Percentiles rank a stretch among this genome's conserved stretches.
Evolutionary conservation across 2,797 vertebrate genomes (phyloP).

Genomic region (Pipistrellus pygmaeus): DNA sequence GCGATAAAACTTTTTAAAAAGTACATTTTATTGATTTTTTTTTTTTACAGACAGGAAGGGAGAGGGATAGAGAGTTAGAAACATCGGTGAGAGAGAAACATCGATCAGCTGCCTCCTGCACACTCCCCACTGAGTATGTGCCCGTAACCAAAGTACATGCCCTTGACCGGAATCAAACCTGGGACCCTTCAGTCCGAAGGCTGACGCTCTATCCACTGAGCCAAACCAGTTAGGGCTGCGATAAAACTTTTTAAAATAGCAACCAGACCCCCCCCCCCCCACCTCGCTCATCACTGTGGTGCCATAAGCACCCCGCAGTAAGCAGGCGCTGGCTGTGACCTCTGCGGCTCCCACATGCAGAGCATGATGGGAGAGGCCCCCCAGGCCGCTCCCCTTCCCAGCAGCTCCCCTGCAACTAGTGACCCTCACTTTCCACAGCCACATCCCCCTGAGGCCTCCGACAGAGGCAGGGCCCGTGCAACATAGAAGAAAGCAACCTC

Average conservation of each 20-base stretch:
- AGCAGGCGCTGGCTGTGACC: neutral
- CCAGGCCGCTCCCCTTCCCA: no score
- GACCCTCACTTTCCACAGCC: neutral
- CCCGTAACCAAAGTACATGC: no score
- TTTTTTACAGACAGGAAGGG: no score
- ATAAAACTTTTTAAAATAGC: neutral
- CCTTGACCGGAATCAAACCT: no score
- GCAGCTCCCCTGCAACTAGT: neutral
- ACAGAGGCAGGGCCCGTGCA: neutral
- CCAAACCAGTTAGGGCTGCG: neutral
- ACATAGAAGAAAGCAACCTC: neutral
- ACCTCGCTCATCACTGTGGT: neutral
- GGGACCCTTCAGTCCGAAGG: no score
- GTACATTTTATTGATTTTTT: no score
- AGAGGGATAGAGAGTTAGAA: no score
- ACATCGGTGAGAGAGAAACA: no score
- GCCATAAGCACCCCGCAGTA: neutral
- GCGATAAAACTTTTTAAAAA: neutral
- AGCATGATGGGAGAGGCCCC: neutral
- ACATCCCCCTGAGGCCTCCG: neutral
- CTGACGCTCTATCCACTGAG: no score
- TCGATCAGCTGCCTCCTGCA: no score
- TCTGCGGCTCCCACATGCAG: rapidly evolving
- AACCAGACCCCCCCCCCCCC: neutral
- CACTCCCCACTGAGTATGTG: no score